Evolutionary conservation across 2,888 invertebrate species (phyloP).

Genomic region (Bombylius discolor): DNA sequence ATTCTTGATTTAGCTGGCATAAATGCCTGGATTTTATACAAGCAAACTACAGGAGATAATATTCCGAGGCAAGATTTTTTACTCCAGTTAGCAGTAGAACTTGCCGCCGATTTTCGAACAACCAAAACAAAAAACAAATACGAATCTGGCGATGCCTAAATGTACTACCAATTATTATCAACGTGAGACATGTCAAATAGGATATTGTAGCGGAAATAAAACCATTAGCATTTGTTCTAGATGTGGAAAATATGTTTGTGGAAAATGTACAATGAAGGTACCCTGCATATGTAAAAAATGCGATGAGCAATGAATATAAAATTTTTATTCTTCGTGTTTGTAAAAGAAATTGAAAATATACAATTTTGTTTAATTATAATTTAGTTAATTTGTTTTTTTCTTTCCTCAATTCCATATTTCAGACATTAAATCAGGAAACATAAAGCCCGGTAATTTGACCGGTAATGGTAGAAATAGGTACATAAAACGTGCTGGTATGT

Average conservation of each 20-base stretch:
- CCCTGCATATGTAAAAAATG: slow-evolving; percentile 10
- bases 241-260: slow-evolving; percentile 12
- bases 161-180: slow-evolving; percentile 8
- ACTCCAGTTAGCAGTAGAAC: slow-evolving; percentile 13
- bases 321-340: slow-evolving; percentile 6
- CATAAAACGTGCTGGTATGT: slow-evolving; percentile 1
- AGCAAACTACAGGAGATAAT: slow-evolving; percentile 12
- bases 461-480: slow-evolving; percentile 6
- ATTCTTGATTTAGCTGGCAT: slow-evolving; percentile 18
- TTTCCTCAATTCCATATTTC: slow-evolving; percentile 5
- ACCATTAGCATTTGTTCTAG: slow-evolving; percentile 8
- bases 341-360: slow-evolving; percentile 5
- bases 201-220: slow-evolving; percentile 9
- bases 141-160: slow-evolving; percentile 6
- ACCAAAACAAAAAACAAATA: slow-evolving; percentile 8
- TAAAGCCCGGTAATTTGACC: slow-evolving; percentile 2
- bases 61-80: slow-evolving; percentile 14
- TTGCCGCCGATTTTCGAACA: slow-evolving; percentile 5
- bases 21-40: slow-evolving; percentile 21
- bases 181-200: slow-evolving; percentile 11
- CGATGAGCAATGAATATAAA: slow-evolving; percentile 9
- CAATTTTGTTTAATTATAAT: neutral
- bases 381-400: slow-evolving; percentile 3
- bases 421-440: slow-evolving; percentile 5
- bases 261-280: slow-evolving; percentile 11